A percentile compares a stretch with the other conserved stretches of the same genome.
Conservation (phyloP, 2,888 invertebrate species). For the Baccha elongata region DNA sequence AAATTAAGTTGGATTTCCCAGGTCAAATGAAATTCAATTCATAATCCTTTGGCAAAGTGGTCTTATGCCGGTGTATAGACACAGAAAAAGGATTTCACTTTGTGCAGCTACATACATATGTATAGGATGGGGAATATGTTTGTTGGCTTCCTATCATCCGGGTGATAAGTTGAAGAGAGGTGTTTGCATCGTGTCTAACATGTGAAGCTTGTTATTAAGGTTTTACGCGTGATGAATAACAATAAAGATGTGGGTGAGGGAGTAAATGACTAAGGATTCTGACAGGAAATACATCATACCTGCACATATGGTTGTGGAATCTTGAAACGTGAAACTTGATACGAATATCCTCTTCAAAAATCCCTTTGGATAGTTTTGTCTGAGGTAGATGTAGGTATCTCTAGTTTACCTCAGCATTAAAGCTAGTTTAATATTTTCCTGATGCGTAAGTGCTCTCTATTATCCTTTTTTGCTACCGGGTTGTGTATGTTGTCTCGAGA, state of each 20-base stretch:
- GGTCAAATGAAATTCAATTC: conserved; percentile 50
- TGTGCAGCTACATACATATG: neutral
- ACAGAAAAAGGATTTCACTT: conserved; percentile 11
- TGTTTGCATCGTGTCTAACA: conserved; percentile 6
- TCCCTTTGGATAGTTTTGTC: conserved; percentile 18
- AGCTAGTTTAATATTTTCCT: conserved; percentile 25
- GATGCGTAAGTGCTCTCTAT: conserved; percentile 27
- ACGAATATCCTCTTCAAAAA: neutral
- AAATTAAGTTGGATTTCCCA: conserved; percentile 50
- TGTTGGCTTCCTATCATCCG: neutral
- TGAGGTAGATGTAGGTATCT: neutral
- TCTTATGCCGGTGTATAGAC: conserved; percentile 8
- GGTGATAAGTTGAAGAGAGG: neutral
- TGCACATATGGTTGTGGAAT: conserved; percentile 8
- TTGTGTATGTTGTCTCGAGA: neutral
- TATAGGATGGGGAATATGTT: neutral
- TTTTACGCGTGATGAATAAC: conserved; percentile 51
- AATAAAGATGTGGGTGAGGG: conserved; percentile 31
- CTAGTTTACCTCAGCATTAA: neutral
- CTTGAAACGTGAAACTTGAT: conserved; percentile 13
- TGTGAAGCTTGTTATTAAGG: conserved; percentile 42
- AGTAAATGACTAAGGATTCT: conserved; percentile 31
- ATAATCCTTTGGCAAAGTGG: conserved; percentile 44
- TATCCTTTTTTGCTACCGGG: conserved; percentile 17
- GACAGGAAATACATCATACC: conserved; percentile 32